Base-by-base conservation (phyloP, 2,888 invertebrate genomes). In the Cyaniris semiargus region DNA sequence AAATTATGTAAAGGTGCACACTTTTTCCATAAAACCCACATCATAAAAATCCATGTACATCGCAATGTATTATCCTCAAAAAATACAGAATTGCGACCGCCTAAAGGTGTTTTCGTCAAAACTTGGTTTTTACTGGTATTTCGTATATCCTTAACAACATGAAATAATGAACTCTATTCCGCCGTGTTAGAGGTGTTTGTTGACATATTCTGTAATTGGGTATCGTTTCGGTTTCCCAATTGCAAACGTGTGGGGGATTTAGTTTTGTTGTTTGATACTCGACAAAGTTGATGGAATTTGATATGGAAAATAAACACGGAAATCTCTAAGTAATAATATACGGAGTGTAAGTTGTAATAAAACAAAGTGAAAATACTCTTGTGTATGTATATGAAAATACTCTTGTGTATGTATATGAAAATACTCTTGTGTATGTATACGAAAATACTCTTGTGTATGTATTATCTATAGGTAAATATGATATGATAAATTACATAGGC, bases 171-270 rank as follows among this genome's bases (percentile, higher is more conserved):
- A 66, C 66, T 66, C 31, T 66, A 66, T 66, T 15, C 18, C 18
- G 23, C 31, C 27, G 27, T 27, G 27, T 31, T 66, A 66, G 15
- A 27, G 66, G 23, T 66, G 27, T 10, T 23, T 66, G 27, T 66
- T 27, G 66, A 66, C 18, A 31, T 4, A 66, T 66, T 66, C 27
- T 66, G 66, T 66, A 66, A 66, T 66, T 66, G 66, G 66, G 66
- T 60, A 8, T 6, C 58, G 58, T 60, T 60, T 60, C 60, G 60
- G 60, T 23, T 60, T 66, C 66, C 66, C 66, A 66, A 66, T 66
- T 66, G 31, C 66, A 18, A 23, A 60, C 60, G 27, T 66, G 18
- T 23, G 23, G 27, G 27, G 27, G 27, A 18, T 66, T 66, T 66
- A 66, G 66, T 66, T 66, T 66, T 31, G 60, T 60, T 60, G 66